phyloP scores from a whole-genome alignment of 1,140 invertebrate species.

The Ips nitidus region DNA sequence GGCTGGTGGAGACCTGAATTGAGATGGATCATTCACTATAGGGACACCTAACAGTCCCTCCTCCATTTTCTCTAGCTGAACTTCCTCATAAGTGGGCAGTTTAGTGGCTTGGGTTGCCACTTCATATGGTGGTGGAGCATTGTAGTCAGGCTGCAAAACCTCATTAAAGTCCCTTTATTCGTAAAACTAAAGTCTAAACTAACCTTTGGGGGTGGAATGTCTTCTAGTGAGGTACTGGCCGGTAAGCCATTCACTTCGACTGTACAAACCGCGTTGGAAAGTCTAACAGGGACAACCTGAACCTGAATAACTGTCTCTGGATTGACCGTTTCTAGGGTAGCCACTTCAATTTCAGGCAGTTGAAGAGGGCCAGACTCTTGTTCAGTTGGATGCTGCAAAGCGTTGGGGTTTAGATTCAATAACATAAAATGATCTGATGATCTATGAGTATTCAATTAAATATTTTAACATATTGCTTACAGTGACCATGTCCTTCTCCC shows the following conservation, averaged over 20 bases:
- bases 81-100: conserved; percentile 88
- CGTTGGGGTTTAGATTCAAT: too few relatives aligned
- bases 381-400: too few relatives aligned
- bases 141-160: conserved; percentile 62
- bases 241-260: conserved; percentile 1
- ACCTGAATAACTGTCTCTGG: not conserved
- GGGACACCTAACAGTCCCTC: conserved; percentile 54
- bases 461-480: not conserved
- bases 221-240: conserved; percentile 51
- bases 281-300: too few relatives aligned
- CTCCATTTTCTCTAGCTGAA: conserved; percentile 79
- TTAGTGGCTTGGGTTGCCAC: conserved; percentile 76
- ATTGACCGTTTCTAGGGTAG: not conserved
- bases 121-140: conserved; percentile 83
- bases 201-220: conserved; percentile 72
- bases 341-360: not conserved
- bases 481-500: not conserved
- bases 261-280: not conserved
- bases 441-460: too few relatives aligned
- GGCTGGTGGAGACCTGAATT: conserved; percentile 54
- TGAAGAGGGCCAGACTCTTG: not conserved
- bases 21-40: conserved; percentile 45
- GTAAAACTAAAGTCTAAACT: not conserved
- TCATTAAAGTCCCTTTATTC: conserved; percentile 5
- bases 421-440: too few relatives aligned